Evolutionary conservation across 2,113 vertebrate species (phyloP).

Genomic region (Asarcornis scutulata): DNA sequence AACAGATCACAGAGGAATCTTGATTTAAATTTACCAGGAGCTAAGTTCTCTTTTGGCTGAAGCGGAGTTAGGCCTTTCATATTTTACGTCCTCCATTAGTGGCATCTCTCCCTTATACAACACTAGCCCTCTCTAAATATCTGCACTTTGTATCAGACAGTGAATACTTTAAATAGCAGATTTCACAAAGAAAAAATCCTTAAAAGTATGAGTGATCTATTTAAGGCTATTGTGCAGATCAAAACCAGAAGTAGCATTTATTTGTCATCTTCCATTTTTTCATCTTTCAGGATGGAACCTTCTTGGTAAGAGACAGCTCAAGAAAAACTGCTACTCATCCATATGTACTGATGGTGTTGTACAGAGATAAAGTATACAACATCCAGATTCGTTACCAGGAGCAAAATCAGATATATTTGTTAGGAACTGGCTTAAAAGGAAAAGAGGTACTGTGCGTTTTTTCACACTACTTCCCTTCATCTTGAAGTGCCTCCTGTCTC

Average conservation of each 20-base stretch:
- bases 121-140: not conserved
- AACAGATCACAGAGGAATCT: not conserved
- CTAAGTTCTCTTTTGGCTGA: not conserved
- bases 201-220: not conserved
- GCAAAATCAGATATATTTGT: conserved; percentile 79
- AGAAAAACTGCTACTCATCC: conserved; percentile 84
- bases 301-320: conserved; percentile 93
- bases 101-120: not conserved
- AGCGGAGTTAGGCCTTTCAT: not conserved
- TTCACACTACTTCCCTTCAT: not conserved
- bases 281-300: conserved; percentile 89
- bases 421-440: conserved; percentile 90
- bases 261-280: not conserved
- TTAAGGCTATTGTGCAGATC: not conserved
- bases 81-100: not conserved
- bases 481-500: not conserved
- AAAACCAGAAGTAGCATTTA: not conserved
- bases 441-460: conserved; percentile 84
- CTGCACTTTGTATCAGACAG: not conserved
- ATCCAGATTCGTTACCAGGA: conserved; percentile 89
- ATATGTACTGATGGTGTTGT: conserved; percentile 93
- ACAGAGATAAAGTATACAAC: conserved; percentile 94
- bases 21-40: not conserved
- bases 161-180: not conserved
- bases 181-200: not conserved